Percentiles rank a stretch among this genome's conserved stretches.
Conservation (phyloP, 2,888 invertebrate species). For the Agrotis ipsilon region DNA sequence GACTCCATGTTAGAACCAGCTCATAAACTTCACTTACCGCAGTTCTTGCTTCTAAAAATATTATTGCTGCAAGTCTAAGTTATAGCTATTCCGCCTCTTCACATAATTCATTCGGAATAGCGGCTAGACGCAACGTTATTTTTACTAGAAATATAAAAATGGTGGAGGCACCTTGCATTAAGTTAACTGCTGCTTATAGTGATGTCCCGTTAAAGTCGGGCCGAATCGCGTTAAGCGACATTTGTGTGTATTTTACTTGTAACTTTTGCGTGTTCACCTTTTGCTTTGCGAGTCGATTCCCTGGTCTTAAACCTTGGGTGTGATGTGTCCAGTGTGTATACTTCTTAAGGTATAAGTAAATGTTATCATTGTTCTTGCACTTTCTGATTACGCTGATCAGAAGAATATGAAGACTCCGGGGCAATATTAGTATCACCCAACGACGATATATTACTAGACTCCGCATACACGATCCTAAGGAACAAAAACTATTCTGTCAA, state of each 20-base stretch:
- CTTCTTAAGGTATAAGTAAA: too few species aligned
- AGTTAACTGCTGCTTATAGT: background rate
- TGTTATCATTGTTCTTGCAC: too few species aligned
- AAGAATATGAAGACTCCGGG: too few species aligned
- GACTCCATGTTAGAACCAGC: background rate
- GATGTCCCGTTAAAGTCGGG: background rate
- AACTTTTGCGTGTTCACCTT: background rate
- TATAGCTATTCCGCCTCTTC: constrained; percentile 26
- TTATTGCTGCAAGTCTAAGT: constrained; percentile 19
- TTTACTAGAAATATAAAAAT: constrained; percentile 32
- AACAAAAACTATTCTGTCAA: too few species aligned
- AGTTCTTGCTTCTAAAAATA: constrained; percentile 20
- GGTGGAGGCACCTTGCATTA: constrained; percentile 20
- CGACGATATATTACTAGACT: too few species aligned
- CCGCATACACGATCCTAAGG: too few species aligned
- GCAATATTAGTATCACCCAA: too few species aligned
- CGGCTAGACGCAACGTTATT: constrained; percentile 42
- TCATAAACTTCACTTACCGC: constrained; percentile 22
- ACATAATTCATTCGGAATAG: constrained; percentile 39
- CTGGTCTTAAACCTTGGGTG: too few species aligned
- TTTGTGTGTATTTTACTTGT: background rate
- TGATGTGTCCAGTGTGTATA: too few species aligned
- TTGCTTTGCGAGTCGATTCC: too few species aligned
- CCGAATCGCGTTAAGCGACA: background rate
- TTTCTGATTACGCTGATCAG: too few species aligned